A percentile compares a stretch with the other conserved stretches of the same genome.
Conservation (phyloP, 2,797 vertebrate genomes). For the Hozukius guyotensis region DNA sequence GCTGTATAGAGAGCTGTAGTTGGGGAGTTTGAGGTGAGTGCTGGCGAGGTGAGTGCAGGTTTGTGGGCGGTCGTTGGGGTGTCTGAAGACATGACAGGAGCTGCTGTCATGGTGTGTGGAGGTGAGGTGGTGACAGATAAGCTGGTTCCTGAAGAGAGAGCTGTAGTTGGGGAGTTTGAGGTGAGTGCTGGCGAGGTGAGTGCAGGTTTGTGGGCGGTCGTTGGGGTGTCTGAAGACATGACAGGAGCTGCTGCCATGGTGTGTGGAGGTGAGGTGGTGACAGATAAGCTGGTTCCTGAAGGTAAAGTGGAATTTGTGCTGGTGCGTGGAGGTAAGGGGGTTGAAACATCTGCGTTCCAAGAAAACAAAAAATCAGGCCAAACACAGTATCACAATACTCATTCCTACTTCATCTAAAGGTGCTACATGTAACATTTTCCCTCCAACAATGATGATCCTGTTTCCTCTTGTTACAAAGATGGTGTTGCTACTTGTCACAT, state of each 20-base stretch:
- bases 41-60: constrained; percentile 16
- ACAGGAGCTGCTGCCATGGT: not conserved
- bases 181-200: not conserved
- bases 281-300: not conserved
- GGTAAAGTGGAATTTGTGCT: not conserved
- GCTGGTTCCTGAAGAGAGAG: not conserved
- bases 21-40: not conserved
- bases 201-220: not conserved
- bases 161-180: not conserved
- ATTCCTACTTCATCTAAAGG: not conserved
- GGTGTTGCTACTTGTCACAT: not conserved
- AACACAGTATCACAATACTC: not conserved
- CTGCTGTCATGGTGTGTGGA: not conserved
- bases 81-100: not conserved
- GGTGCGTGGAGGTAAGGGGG: not conserved
- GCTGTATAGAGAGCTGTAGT: accelerated
- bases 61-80: accelerated
- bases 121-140: accelerated
- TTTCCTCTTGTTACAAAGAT: not conserved
- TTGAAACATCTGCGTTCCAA: not conserved
- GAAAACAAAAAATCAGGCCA: constrained; percentile 7
- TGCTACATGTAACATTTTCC: too few species aligned
- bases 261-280: not conserved
- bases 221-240: not conserved
- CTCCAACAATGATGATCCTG: not conserved